A percentile compares a stretch with the other conserved stretches of the same genome.
Conservation (phyloP, 2,888 invertebrate genomes). For the Harmothoe impar region DNA sequence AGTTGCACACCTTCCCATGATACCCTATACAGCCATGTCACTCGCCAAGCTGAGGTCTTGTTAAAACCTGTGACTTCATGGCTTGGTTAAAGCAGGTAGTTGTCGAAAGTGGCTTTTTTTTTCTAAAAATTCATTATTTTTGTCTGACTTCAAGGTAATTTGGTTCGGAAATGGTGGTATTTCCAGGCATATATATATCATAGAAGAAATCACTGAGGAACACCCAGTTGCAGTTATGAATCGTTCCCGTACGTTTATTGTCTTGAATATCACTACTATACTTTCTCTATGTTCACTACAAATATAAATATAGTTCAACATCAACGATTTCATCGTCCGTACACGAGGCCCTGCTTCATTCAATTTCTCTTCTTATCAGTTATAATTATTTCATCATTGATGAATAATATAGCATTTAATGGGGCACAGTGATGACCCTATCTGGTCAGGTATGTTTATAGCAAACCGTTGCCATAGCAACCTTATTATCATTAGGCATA, state of each 20-base stretch:
- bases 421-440: conserved; percentile 54
- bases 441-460: conserved; percentile 49
- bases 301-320: conserved; percentile 63
- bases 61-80: too few relatives aligned
- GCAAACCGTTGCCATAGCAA: conserved; percentile 55
- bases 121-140: too few relatives aligned
- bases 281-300: conserved; percentile 54
- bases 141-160: too few relatives aligned
- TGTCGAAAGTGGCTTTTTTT: too few relatives aligned
- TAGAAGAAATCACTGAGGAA: conserved; percentile 3
- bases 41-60: too few relatives aligned
- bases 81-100: too few relatives aligned
- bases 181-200: not conserved
- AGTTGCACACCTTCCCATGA: too few relatives aligned
- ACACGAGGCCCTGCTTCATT: conserved; percentile 7
- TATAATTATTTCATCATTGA: conserved; percentile 39
- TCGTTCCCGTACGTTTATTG: conserved; percentile 61
- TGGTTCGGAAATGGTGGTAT: too few relatives aligned
- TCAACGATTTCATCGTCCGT: conserved; percentile 60
- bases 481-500: conserved; percentile 49
- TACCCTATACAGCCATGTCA: too few relatives aligned
- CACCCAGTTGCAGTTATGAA: conserved; percentile 48
- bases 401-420: conserved; percentile 60
- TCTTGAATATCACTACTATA: conserved; percentile 60
- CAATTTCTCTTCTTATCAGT: conserved; percentile 9